Percentiles rank a stretch among this genome's conserved stretches.
Evolutionary conservation across 2,113 vertebrate genomes (phyloP).

Genomic region (Acanthochromis polyacanthus): DNA sequence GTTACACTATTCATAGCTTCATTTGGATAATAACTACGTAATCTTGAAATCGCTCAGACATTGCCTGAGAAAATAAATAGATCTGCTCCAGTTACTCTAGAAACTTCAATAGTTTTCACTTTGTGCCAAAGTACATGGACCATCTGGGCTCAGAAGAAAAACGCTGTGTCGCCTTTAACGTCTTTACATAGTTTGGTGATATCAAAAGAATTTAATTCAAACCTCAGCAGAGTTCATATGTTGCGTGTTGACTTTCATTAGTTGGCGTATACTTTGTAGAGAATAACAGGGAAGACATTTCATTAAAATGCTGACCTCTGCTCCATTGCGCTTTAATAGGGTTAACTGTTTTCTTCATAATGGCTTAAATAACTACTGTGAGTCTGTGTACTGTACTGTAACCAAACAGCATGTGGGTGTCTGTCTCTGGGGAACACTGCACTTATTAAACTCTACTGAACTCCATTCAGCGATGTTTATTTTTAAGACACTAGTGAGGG

Average conservation of each 20-base stretch:
- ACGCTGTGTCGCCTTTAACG: no score
- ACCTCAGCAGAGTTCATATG: no score
- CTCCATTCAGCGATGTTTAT: neutral
- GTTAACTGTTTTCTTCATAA: neutral
- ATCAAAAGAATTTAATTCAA: neutral
- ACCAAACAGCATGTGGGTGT: slow-evolving; percentile 8
- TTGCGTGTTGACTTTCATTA: no score
- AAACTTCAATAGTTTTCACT: slow-evolving; percentile 7
- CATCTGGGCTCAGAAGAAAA: neutral
- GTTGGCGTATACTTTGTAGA: neutral
- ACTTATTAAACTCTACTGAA: neutral
- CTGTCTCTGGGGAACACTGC: slow-evolving; percentile 14
- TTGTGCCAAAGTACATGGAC: neutral
- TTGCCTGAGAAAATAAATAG: neutral
- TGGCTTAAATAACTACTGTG: neutral
- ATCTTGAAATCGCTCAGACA: neutral
- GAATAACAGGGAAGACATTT: neutral
- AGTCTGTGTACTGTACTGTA: neutral
- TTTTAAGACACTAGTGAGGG: neutral
- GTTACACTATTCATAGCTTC: neutral
- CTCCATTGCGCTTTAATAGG: neutral
- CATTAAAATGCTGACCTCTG: neutral
- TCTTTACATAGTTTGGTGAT: no score
- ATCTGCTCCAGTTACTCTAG: slow-evolving; percentile 18
- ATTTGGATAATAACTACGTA: slow-evolving; percentile 1